Conservation (phyloP, 2,113 vertebrate genomes). For the Cynocephalus volans region DNA sequence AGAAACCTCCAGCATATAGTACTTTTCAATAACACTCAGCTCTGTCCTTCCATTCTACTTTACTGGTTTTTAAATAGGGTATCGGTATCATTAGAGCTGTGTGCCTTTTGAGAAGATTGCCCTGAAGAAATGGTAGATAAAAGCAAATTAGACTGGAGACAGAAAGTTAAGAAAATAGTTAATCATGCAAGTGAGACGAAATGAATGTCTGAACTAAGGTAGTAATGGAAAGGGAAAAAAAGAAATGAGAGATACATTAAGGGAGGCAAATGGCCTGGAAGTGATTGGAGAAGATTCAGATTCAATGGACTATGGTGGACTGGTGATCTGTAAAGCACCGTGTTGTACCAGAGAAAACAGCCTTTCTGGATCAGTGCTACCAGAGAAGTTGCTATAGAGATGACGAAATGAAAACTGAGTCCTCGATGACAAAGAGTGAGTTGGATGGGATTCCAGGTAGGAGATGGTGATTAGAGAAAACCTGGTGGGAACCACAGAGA, state of each 20-base stretch:
- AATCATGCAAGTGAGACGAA: conserved; percentile 44
- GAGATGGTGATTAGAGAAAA: not conserved
- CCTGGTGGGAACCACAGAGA: not conserved
- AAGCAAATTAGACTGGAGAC: not conserved
- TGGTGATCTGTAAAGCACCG: not conserved
- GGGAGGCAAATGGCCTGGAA: conserved; percentile 32
- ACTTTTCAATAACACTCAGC: not conserved
- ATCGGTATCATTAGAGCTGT: not conserved
- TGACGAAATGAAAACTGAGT: not conserved
- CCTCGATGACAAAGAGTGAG: not conserved
- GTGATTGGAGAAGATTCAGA: not conserved
- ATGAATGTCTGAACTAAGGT: not conserved
- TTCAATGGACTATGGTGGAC: not conserved
- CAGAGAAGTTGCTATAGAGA: not conserved
- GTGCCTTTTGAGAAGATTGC: not conserved
- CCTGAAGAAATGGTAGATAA: not conserved
- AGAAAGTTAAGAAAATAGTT: conserved; percentile 56
- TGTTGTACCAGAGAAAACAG: not conserved
- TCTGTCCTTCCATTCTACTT: not conserved
- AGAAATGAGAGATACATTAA: not conserved
- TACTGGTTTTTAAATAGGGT: not conserved
- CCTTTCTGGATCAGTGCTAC: not conserved
- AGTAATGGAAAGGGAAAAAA: not conserved
- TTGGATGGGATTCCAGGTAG: not conserved
- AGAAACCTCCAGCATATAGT: fast-evolving